Percentiles rank a stretch among this genome's conserved stretches.
Evolutionary conservation across 2,888 invertebrate species (phyloP).

Genomic region (Corbicula japonica): DNA sequence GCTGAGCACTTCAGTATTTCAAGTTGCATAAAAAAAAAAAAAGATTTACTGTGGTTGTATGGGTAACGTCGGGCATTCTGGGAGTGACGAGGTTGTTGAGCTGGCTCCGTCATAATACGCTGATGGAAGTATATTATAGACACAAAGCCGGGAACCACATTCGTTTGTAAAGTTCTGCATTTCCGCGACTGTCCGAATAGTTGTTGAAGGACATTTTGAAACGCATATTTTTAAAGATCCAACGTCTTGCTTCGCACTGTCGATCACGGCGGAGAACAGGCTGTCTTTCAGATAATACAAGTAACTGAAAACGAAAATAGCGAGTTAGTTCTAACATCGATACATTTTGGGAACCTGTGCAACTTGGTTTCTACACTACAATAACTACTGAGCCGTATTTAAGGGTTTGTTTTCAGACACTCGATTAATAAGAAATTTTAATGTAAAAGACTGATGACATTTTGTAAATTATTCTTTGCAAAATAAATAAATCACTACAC

Average conservation of each 20-base stretch:
- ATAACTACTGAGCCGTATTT: too few relatives aligned
- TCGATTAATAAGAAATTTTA: too few relatives aligned
- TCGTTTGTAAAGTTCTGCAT: conserved; percentile 91
- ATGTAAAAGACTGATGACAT: too few relatives aligned
- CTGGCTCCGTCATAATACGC: conserved; percentile 68
- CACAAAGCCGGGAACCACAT: conserved; percentile 92
- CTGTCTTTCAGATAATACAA: conserved; percentile 73
- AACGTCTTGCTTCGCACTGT: not conserved
- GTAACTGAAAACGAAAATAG: conserved; percentile 59
- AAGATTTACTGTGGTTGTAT: conserved; percentile 90
- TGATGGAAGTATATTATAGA: conserved; percentile 85
- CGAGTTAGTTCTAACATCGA: not conserved
- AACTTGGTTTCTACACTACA: too few relatives aligned
- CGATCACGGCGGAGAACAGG: conserved; percentile 45
- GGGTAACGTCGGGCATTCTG: conserved; percentile 92
- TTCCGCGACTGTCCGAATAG: conserved; percentile 89
- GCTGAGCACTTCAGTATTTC: too few relatives aligned
- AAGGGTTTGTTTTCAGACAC: too few relatives aligned
- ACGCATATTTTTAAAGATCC: conserved; percentile 94
- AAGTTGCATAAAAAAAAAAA: too few relatives aligned
- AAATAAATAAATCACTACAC: too few relatives aligned
- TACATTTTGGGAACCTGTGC: too few relatives aligned
- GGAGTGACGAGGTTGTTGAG: too few relatives aligned
- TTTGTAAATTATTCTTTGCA: too few relatives aligned
- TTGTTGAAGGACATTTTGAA: conserved; percentile 91